These are phyloP conservation scores for Osedax frankpressi DNA, from an alignment of 2,888 invertebrate genomes.

Conservation along the genomic window DNA sequence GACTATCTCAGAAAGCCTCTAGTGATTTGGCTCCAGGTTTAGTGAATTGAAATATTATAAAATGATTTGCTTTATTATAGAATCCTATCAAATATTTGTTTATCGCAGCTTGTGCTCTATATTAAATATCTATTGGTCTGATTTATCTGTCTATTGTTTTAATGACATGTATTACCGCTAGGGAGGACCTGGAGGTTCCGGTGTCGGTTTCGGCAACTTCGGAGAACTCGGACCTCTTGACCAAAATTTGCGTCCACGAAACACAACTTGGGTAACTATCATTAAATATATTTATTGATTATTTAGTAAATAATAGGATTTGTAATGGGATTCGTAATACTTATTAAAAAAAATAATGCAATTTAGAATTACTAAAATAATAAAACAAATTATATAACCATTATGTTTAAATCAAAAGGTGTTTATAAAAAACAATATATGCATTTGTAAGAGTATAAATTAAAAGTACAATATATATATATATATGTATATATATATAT, in stretches of 20 bases:
- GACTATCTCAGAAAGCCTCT: conserved; percentile 59
- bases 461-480: too few species aligned
- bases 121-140: not conserved
- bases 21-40: conserved; percentile 64
- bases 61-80: not conserved
- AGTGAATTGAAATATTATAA: not conserved
- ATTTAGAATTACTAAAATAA: too few species aligned
- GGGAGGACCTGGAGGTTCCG: conserved; percentile 72
- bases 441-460: too few species aligned
- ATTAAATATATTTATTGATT: too few species aligned
- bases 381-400: too few species aligned
- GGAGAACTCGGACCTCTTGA: conserved; percentile 67
- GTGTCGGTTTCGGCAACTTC: conserved; percentile 74
- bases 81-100: not conserved
- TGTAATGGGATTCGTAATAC: too few species aligned
- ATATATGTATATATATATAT: too few species aligned
- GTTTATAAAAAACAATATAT: too few species aligned
- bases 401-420: too few species aligned
- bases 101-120: too few species aligned
- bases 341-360: too few species aligned
- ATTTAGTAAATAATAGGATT: too few species aligned
- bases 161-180: conserved; percentile 46
- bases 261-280: conserved; percentile 64
- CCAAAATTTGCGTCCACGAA: conserved; percentile 56
- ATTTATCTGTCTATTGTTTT: not conserved